A percentile compares a stretch with the other conserved stretches of the same genome.
phyloP scores from a whole-genome alignment of 2,113 vertebrate genomes.

The Calonectris borealis region DNA sequence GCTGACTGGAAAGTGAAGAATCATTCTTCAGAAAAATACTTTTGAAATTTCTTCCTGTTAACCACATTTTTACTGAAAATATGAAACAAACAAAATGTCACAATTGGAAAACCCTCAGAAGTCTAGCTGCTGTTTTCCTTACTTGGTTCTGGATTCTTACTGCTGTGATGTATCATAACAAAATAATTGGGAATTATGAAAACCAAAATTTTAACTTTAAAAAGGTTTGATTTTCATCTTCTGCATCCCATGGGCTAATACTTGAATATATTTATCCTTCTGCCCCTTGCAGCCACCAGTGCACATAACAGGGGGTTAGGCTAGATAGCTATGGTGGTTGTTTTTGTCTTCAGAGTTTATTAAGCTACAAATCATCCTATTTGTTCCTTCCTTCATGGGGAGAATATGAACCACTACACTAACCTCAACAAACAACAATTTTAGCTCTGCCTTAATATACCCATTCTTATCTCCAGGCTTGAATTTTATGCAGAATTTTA shows the following conservation, averaged over 20 bases:
- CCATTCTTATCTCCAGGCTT: not conserved
- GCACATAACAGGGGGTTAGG: not conserved
- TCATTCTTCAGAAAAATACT: not conserved
- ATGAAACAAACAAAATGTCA: not conserved
- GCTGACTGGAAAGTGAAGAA: not conserved
- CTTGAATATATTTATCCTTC: not conserved
- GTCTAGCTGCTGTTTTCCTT: not conserved
- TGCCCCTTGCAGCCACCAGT: not conserved
- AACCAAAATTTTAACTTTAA: not conserved
- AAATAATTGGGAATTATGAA: not conserved
- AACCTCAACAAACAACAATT: not conserved
- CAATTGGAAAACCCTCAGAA: not conserved
- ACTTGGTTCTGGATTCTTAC: not conserved
- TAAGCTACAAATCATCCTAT: not conserved
- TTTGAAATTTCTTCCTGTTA: not conserved
- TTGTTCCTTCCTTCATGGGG: not conserved
- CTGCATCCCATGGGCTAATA: not conserved
- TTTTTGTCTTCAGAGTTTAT: not conserved
- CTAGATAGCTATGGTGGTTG: not conserved
- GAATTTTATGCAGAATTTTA: not conserved
- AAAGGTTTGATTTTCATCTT: not conserved
- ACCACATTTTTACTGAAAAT: not conserved
- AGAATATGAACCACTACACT: not conserved
- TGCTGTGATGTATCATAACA: not conserved
- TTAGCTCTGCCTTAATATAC: not conserved